phyloP scores from a whole-genome alignment of 2,113 vertebrate species.

The Oreochromis spilurus region DNA sequence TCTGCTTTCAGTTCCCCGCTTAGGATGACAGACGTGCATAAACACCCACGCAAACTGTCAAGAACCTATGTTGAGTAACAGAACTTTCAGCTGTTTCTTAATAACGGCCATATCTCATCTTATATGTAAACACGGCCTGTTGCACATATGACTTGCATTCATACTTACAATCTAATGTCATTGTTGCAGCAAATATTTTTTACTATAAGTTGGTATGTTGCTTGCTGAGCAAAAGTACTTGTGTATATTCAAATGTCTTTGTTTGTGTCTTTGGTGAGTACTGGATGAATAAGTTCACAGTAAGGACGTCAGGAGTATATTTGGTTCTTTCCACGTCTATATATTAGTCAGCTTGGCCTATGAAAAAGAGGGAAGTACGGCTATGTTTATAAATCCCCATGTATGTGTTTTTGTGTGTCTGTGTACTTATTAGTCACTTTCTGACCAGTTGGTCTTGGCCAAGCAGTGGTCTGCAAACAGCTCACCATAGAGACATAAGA shows the following conservation, averaged over 20 bases:
- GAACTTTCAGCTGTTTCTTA: slow-evolving; percentile 30
- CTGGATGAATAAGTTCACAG: slow-evolving; percentile 13
- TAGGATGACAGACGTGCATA: background rate
- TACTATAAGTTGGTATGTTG: background rate
- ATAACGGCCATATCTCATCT: background rate
- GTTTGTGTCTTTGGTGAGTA: background rate
- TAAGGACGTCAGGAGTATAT: slow-evolving; percentile 6
- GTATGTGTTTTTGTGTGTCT: background rate
- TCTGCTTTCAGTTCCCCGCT: slow-evolving; percentile 18
- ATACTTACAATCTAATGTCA: background rate
- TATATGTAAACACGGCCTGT: background rate
- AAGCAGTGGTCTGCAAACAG: background rate
- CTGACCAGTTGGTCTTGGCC: background rate
- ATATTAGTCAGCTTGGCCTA: slow-evolving; percentile 22
- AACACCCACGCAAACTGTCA: background rate
- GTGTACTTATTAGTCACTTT: slow-evolving; percentile 23
- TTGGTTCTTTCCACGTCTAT: slow-evolving; percentile 27
- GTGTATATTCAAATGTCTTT: background rate
- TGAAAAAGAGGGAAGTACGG: slow-evolving; percentile 25
- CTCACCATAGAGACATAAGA: background rate
- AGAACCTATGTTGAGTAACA: background rate
- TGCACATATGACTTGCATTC: background rate
- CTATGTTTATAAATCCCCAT: slow-evolving; percentile 10
- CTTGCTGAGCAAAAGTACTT: background rate
- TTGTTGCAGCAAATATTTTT: accelerated